Evolutionary conservation across 2,797 vertebrate genomes (phyloP), one percentile per base, ranked within the genome.

Genomic region (Amniataba percoides): DNA sequence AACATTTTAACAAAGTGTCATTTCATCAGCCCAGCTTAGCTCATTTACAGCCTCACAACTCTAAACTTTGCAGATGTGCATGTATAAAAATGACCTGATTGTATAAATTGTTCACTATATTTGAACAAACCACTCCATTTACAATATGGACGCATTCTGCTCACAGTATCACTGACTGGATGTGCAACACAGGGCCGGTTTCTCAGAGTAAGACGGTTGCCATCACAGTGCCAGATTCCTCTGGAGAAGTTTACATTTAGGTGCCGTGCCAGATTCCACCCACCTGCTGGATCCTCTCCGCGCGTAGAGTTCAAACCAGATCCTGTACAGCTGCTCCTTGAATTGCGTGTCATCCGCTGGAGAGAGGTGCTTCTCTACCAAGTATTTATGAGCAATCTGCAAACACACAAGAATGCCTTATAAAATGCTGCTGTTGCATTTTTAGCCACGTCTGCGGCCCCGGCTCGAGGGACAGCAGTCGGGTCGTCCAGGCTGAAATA

Each of bases 251-350:
- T 45, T 9, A 77, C 27, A 60, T 61, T 61, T 77, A 53, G 15
- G 16, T 51, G 51, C 15, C 10, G 40, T 49, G 67, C 18, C 63
- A 78, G 65, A 46, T 59, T 71, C 27, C 83, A 90, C 94, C 86
- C 83, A 96, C 95, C 87, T 95, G 92, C 94, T 95, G 79, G 95
- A 94, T 43, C 95, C 95, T 89, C 85, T 93, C 74, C 95, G 94
- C 2, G 95, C 90, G 21, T 96, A 96, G 12, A 96, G 93, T 70
- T 95, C 94, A 88, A 96, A 96, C 96, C 96, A 96, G 85, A 96
- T 96, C 80, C 84, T 89, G 89, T 96, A 95, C 59, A 96, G 91
- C 89, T 96, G 96, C 85, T 93, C 67, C 80, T 96, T 96, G 87
- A 96, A 96, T 45, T 86, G 40, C 16, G 84, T 80, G 1, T 87